A percentile compares a stretch with the other conserved stretches of the same genome.
Conservation (phyloP, 2,888 invertebrate genomes). For the Branchipolynoe longqiensis region DNA sequence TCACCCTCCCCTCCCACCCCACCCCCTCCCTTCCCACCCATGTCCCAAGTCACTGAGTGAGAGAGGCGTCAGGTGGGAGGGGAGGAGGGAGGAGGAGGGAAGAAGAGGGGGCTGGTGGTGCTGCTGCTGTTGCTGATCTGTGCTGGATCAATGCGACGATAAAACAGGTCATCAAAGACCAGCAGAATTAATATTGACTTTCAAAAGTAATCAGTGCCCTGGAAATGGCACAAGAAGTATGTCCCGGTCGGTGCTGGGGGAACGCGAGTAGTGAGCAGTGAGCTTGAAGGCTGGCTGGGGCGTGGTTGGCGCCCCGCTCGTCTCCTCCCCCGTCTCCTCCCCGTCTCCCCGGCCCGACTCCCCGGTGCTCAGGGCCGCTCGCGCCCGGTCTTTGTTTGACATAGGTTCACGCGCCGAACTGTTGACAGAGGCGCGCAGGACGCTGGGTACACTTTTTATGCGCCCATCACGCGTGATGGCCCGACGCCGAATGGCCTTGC, state of each 20-base stretch:
- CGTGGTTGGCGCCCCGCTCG: too few species aligned
- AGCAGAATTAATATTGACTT: slow-evolving; percentile 48
- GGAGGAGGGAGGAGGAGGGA: background rate
- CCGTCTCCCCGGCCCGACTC: too few species aligned
- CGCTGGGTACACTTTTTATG: slow-evolving; percentile 53
- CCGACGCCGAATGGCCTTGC: slow-evolving; percentile 24
- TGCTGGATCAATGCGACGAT: slow-evolving; percentile 15
- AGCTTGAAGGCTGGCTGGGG: too few species aligned
- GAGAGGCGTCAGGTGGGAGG: background rate
- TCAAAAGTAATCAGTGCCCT: slow-evolving; percentile 47
- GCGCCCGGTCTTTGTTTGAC: slow-evolving; percentile 49
- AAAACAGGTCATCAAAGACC: slow-evolving; percentile 51
- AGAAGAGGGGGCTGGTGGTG: background rate
- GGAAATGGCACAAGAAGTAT: slow-evolving; percentile 45
- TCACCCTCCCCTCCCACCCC: background rate
- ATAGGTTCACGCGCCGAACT: slow-evolving; percentile 37
- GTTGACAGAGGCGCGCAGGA: slow-evolving; percentile 37
- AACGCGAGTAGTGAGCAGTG: background rate
- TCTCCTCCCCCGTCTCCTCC: too few species aligned
- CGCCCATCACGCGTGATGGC: slow-evolving; percentile 50
- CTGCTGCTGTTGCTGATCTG: slow-evolving; percentile 9
- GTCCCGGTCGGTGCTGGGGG: slow-evolving; percentile 29
- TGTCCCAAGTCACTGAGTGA: too few species aligned
- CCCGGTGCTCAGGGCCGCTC: background rate
- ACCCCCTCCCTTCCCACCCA: background rate